Evolutionary conservation across 1,140 invertebrate genomes (phyloP).

Genomic region (Saccostrea echinata): DNA sequence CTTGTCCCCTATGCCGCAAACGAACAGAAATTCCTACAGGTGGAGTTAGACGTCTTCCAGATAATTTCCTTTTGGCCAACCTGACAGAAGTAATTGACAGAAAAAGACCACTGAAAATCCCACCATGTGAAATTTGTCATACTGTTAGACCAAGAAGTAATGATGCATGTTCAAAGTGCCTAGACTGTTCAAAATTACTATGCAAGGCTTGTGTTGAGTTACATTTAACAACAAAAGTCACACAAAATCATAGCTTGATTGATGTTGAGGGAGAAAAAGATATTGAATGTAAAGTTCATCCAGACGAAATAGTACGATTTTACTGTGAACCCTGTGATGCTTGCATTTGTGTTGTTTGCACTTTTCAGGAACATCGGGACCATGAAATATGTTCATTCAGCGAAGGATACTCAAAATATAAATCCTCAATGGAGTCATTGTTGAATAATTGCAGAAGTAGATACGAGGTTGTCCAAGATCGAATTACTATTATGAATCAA

Average conservation of each 20-base stretch:
- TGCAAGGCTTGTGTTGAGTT: constrained; percentile 77
- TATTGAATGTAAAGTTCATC: constrained; percentile 78
- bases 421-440: constrained; percentile 69
- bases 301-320: constrained; percentile 77
- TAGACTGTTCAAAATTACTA: constrained; percentile 79
- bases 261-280: constrained; percentile 79
- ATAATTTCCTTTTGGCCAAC: constrained; percentile 79
- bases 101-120: constrained; percentile 66
- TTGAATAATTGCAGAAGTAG: constrained; percentile 69
- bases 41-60: constrained; percentile 77
- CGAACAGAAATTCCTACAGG: constrained; percentile 79
- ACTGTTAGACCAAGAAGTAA: constrained; percentile 63
- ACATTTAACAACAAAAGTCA: constrained; percentile 78
- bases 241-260: constrained; percentile 77
- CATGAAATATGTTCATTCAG: constrained; percentile 79
- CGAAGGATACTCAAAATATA: constrained; percentile 76
- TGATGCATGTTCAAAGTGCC: constrained; percentile 77
- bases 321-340: constrained; percentile 79
- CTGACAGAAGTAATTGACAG: constrained; percentile 76
- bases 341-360: constrained; percentile 79
- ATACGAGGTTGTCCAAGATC: constrained; percentile 61
- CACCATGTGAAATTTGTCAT: constrained; percentile 79
- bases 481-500: constrained; percentile 73
- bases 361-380: constrained; percentile 78
- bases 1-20: constrained; percentile 79